Percentiles rank a stretch among this genome's conserved stretches.
Conservation (phyloP, 2,888 invertebrate species). For the Proisotoma minuta region DNA sequence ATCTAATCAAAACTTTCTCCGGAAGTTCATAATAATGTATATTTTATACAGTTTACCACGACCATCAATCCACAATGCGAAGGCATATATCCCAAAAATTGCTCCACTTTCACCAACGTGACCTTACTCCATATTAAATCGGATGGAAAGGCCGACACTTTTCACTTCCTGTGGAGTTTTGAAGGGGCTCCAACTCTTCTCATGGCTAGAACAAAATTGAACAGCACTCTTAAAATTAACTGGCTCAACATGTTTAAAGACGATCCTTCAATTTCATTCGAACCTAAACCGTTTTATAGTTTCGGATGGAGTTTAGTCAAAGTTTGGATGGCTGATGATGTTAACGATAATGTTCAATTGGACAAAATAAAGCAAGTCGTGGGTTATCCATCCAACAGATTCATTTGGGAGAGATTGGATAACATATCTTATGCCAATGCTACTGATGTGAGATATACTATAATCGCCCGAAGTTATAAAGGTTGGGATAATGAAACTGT, state of each 20-base stretch:
- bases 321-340: constrained; percentile 62
- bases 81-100: constrained; percentile 14
- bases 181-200: constrained; percentile 60
- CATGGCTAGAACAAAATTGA: constrained; percentile 55
- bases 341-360: constrained; percentile 55
- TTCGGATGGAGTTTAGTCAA: constrained; percentile 61
- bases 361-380: constrained; percentile 49
- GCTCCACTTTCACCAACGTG: constrained; percentile 22
- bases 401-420: constrained; percentile 50
- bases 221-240: constrained; percentile 54
- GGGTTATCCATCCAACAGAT: constrained; percentile 50
- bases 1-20: too few relatives aligned
- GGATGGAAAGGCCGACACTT: constrained; percentile 57
- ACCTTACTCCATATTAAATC: constrained; percentile 54
- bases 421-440: constrained; percentile 20
- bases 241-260: constrained; percentile 53
- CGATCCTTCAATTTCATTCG: constrained; percentile 52
- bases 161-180: constrained; percentile 67
- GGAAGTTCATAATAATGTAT: too few relatives aligned
- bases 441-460: constrained; percentile 24
- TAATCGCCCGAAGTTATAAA: constrained; percentile 31
- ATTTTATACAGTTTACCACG: constrained; percentile 30
- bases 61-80: constrained; percentile 40
- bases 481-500: constrained; percentile 47
- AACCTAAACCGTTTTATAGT: constrained; percentile 55